Evolutionary conservation across 2,888 invertebrate genomes (phyloP), one percentile per base, ranked within the genome.

Genomic region (Phrixothrix hirtus): DNA sequence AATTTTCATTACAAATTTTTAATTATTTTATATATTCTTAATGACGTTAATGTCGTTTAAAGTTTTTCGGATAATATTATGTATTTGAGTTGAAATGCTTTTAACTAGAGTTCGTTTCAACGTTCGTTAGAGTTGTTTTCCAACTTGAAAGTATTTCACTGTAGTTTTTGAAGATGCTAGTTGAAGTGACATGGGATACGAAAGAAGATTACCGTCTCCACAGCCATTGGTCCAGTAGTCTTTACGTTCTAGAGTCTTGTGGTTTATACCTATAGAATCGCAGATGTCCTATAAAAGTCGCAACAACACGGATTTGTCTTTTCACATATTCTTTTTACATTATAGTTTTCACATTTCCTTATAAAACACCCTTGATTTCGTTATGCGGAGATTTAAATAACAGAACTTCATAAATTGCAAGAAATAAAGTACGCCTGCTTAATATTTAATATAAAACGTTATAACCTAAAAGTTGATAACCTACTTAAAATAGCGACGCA

Each of bases 201-300:
- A 42, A 55, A 34, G 38, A 50, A 55, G 70, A 68, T 72, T 70
- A 68, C 67, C 58, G 60, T 60, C 64, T 65, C 60, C 63, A 64
- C 67, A 69, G 67, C 68, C 65, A 72, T 72, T 71, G 72, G 71
- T 71, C 71, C 69, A 61, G 68, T 64, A 63, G 67, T 70, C 68
- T 66, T 70, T 69, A 70, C 59, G 59, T 65, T 61, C 64, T 52
- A 60, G 62, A 59, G 61, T 67, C 61, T 54, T 59, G 63, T 61
- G 62, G 62, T 68, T 66, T 67, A 68, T 67, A 66, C 68, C 68
- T 67, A 69, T 67, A 68, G 71, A 71, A 71, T 71, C 71, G 70
- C 69, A 68, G 68, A 69, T 70, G 69, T 68, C 69, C 69, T 69
- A 72, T 72, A 72, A 72, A 72, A 72, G 65, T 69, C 67, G 66